Percentiles rank a stretch among this genome's conserved stretches.
phyloP scores from a whole-genome alignment of 1,140 invertebrate genomes.

The Heterodera schachtii region DNA sequence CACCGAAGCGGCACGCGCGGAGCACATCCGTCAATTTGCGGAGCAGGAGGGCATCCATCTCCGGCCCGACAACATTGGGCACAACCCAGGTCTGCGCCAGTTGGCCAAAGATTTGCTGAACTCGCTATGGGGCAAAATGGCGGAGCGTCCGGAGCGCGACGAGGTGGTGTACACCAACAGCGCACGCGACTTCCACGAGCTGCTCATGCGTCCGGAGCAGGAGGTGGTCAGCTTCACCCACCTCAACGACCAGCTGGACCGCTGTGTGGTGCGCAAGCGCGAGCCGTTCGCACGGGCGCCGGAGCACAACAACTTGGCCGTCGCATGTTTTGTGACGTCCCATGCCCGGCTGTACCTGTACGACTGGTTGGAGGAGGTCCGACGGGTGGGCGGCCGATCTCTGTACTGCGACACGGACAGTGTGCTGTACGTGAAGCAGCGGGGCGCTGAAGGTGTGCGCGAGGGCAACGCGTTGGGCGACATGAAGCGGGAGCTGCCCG shows the following conservation, averaged over 20 bases:
- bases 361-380: slow-evolving; percentile 29
- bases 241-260: slow-evolving; percentile 23
- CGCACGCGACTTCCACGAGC: neutral
- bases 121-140: slow-evolving; percentile 35
- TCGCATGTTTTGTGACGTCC: slow-evolving; percentile 22
- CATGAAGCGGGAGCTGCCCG: slow-evolving; percentile 26
- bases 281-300: slow-evolving; percentile 21
- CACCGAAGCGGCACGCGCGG: neutral
- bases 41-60: slow-evolving; percentile 24
- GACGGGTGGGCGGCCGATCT: neutral
- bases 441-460: neutral
- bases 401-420: slow-evolving; percentile 25
- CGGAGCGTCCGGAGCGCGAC: slow-evolving; percentile 6
- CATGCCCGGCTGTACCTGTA: slow-evolving; percentile 15
- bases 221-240: slow-evolving; percentile 26
- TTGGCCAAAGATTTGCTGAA: slow-evolving; percentile 29
- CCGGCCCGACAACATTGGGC: neutral
- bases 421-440: slow-evolving; percentile 2
- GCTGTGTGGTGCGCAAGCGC: slow-evolving; percentile 1
- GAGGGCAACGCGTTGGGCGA: slow-evolving; percentile 25
- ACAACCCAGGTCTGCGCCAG: slow-evolving; percentile 24
- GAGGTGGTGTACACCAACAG: slow-evolving; percentile 10
- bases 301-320: slow-evolving; percentile 24
- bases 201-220: slow-evolving; percentile 16
- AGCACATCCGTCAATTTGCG: neutral